Evolutionary conservation across 2,797 vertebrate species (phyloP).

Genomic region (Ibycter americanus): DNA sequence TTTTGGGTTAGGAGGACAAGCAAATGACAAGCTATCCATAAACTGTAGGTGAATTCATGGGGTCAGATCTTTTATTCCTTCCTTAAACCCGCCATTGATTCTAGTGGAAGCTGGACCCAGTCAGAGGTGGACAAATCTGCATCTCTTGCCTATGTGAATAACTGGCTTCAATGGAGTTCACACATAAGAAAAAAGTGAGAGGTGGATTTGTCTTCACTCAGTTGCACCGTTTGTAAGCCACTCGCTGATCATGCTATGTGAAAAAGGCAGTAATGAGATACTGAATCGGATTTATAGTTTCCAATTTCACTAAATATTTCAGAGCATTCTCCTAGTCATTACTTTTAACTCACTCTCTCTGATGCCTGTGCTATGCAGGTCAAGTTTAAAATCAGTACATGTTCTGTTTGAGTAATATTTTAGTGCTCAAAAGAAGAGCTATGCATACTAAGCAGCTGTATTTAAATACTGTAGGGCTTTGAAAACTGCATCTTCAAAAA

Average conservation of each 20-base stretch:
- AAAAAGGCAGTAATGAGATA: conserved; percentile 24
- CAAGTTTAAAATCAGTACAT: conserved; percentile 38
- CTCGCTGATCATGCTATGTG: neutral
- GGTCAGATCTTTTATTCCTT: neutral
- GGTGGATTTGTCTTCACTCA: neutral
- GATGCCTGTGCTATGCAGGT: conserved; percentile 5
- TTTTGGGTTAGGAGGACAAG: neutral
- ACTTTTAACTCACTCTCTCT: conserved; percentile 23
- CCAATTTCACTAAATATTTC: conserved; percentile 45
- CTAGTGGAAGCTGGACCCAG: neutral
- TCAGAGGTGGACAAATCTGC: neutral
- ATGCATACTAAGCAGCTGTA: conserved; percentile 45
- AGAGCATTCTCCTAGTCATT: neutral
- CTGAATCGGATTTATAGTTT: conserved; percentile 25
- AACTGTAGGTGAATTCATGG: neutral
- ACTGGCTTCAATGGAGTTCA: neutral
- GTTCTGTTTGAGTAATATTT: conserved; percentile 50
- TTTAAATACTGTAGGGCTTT: conserved; percentile 18
- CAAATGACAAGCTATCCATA: neutral
- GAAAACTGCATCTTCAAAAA: neutral
- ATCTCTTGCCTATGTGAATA: neutral
- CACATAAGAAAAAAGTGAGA: neutral
- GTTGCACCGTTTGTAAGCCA: neutral
- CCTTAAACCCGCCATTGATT: neutral
- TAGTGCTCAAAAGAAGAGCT: conserved; percentile 2